Conservation (phyloP, 2,113 vertebrate genomes). For the Atlantisia rogersi region DNA sequence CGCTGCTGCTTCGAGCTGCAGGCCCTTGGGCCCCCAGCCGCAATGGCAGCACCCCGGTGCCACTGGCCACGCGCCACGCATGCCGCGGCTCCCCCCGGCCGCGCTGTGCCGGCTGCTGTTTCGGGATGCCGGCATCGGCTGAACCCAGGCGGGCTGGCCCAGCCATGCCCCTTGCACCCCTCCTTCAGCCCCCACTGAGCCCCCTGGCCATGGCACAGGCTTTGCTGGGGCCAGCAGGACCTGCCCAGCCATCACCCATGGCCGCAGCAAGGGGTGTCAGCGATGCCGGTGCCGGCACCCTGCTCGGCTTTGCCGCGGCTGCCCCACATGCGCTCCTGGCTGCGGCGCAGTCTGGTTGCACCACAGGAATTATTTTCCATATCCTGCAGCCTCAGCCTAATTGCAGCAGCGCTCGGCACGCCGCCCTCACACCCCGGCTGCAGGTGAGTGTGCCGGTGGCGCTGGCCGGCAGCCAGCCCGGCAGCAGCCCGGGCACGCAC, state of each 20-base stretch:
- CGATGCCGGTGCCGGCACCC: accelerated
- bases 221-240: neutral
- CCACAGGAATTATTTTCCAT: neutral
- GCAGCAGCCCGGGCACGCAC: neutral
- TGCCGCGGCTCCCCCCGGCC: neutral
- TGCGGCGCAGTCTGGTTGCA: accelerated
- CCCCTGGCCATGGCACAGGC: accelerated
- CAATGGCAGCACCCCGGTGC: accelerated
- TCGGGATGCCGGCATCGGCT: neutral
- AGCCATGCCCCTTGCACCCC: neutral
- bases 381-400: neutral
- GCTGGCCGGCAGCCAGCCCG: neutral
- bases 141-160: neutral
- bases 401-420: neutral
- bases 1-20: neutral
- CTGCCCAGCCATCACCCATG: neutral
- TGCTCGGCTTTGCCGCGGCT: neutral
- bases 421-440: neutral
- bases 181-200: neutral
- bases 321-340: neutral
- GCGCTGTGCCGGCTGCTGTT: neutral
- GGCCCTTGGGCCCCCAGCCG: neutral
- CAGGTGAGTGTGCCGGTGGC: neutral
- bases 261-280: neutral
- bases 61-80: neutral